These are phyloP conservation scores for Lycorma delicatula DNA, from an alignment of 1,140 invertebrate genomes.

Conservation along the genomic window DNA sequence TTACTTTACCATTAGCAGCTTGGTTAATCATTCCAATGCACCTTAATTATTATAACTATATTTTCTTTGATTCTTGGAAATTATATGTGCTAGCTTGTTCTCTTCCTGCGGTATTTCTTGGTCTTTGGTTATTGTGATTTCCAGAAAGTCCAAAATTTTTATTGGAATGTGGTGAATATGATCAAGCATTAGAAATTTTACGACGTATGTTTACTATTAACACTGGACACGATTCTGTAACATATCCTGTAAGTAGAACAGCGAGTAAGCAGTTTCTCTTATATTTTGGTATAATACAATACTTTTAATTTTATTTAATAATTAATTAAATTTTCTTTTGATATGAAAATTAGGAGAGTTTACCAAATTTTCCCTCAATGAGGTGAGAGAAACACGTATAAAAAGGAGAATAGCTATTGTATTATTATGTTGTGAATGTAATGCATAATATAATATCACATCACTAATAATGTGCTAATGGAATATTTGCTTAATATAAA, in stretches of 20 bases:
- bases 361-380: too few species aligned
- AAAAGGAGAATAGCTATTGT: too few species aligned
- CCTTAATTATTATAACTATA: slow-evolving; percentile 45
- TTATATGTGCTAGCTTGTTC: slow-evolving; percentile 60
- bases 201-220: slow-evolving; percentile 59
- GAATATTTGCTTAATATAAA: too few species aligned
- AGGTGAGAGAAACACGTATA: too few species aligned
- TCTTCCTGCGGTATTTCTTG: slow-evolving; percentile 48
- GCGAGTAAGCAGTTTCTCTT: too few species aligned
- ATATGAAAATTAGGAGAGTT: too few species aligned
- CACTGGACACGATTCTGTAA: slow-evolving; percentile 52
- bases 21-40: slow-evolving; percentile 60
- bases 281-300: too few species aligned
- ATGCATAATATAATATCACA: too few species aligned
- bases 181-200: slow-evolving; percentile 58
- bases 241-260: slow-evolving; percentile 50
- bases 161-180: slow-evolving; percentile 62
- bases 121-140: slow-evolving; percentile 61
- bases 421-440: too few species aligned
- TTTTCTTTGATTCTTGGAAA: slow-evolving; percentile 67
- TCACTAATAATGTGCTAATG: too few species aligned
- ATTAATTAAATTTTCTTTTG: too few species aligned
- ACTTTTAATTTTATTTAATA: too few species aligned
- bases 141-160: slow-evolving; percentile 82
- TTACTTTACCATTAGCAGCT: slow-evolving; percentile 56